A percentile compares a stretch with the other conserved stretches of the same genome.
These are phyloP conservation scores for human DNA, from an alignment of 2,113 vertebrate genomes.

Conservation along the genomic window DNA sequence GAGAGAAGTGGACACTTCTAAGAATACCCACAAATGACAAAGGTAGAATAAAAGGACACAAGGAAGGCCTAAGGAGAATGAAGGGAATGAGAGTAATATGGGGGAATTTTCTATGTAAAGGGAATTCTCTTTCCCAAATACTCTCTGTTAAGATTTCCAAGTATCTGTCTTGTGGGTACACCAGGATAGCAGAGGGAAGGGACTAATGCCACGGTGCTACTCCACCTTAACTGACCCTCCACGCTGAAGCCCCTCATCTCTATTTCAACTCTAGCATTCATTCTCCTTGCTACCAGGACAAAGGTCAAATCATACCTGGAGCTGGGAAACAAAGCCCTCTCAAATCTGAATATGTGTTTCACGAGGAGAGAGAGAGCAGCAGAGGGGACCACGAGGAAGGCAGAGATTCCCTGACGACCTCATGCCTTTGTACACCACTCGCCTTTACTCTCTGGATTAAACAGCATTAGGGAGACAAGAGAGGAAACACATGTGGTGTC, in stretches of 20 bases:
- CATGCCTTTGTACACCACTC: not conserved
- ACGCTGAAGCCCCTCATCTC: not conserved
- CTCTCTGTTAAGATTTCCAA: not conserved
- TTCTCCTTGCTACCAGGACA: not conserved
- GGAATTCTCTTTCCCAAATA: not conserved
- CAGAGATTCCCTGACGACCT: not conserved
- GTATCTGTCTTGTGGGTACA: not conserved
- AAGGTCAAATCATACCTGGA: slow-evolving; percentile 19
- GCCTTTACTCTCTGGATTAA: slow-evolving; percentile 46
- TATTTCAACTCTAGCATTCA: not conserved
- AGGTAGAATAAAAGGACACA: not conserved
- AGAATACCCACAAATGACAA: not conserved
- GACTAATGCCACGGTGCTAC: not conserved
- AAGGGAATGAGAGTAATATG: not conserved
- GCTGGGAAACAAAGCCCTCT: slow-evolving; percentile 27
- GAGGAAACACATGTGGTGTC: not conserved
- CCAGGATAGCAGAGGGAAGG: not conserved
- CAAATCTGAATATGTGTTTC: slow-evolving; percentile 23
- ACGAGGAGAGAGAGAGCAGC: not conserved
- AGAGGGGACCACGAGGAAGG: not conserved
- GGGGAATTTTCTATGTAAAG: not conserved
- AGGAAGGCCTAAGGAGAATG: not conserved
- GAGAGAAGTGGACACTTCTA: not conserved
- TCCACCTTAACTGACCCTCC: not conserved
- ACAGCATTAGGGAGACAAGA: slow-evolving; percentile 44